These are phyloP conservation scores for Parthenolecanium corni DNA, from an alignment of 2,888 invertebrate genomes.

Conservation along the genomic window DNA sequence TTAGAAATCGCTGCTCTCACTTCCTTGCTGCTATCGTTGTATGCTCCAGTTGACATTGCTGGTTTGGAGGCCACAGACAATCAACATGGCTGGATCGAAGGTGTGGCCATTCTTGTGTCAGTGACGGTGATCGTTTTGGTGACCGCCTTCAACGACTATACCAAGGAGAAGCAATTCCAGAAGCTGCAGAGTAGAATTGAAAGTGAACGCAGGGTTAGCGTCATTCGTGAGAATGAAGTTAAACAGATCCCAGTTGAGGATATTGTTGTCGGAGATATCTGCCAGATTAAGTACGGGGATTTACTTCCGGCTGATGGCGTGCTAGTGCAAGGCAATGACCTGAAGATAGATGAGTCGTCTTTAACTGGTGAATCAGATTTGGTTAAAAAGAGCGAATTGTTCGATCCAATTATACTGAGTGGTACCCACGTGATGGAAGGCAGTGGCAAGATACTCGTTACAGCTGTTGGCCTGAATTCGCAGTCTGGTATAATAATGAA, in stretches of 20 bases:
- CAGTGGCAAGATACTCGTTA: constrained; percentile 51
- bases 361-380: constrained; percentile 57
- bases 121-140: constrained; percentile 53
- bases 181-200: constrained; percentile 51
- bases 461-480: constrained; percentile 55
- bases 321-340: constrained; percentile 52
- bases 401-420: constrained; percentile 45
- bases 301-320: constrained; percentile 54
- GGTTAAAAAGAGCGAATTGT: constrained; percentile 48
- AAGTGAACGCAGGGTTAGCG: constrained; percentile 50
- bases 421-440: constrained; percentile 60
- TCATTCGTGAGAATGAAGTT: constrained; percentile 46
- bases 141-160: constrained; percentile 55
- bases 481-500: constrained; percentile 56
- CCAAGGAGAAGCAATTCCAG: constrained; percentile 54
- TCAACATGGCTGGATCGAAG: constrained; percentile 55
- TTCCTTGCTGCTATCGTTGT: constrained; percentile 46
- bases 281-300: constrained; percentile 47
- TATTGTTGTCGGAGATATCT: constrained; percentile 52
- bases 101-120: constrained; percentile 51
- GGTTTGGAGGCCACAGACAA: constrained; percentile 40
- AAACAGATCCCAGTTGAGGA: constrained; percentile 47
- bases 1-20: constrained; percentile 49
- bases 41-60: constrained; percentile 32
- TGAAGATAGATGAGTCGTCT: constrained; percentile 54